Base-by-base conservation (phyloP, 2,888 invertebrate species). In the Morpho helenor region DNA sequence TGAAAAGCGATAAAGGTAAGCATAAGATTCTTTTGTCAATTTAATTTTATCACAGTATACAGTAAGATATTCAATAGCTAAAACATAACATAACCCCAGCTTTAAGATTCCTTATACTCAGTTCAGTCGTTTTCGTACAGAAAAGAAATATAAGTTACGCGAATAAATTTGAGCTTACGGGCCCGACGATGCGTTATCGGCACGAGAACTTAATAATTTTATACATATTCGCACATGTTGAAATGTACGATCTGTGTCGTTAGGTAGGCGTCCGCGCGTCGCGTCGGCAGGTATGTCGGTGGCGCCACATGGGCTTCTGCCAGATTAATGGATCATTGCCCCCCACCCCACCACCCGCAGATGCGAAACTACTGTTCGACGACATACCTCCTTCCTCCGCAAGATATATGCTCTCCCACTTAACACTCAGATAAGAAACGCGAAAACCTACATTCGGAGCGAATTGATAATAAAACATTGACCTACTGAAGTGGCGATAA, bases 291-390 rank as follows among this genome's bases (percentile, higher is more conserved):
- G 88, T 88, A 89, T 80, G 81, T 82, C 80, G 80, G 71, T 91
- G 94, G 94, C 94, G 94, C 94, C 94, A 93, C 92, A 91, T 93
- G 94, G 94, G 94, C 94, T 94, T 93, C 93, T 92, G 92, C 92
- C 93, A 94, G 94, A 94, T 94, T 94, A 94, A 94, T 94, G 94
- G 94, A 94, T 94, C 94, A 94, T 94, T 94, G 94, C 94, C 93
- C 94, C 93, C 92, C 89, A 91, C 84, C 77, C 70, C 74, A 70
- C 74, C 77, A 72, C 78, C 72, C 79, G 73, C 76, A 79, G 80
- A 84, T 80, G 81, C 77, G 81, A 82, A 83, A 84, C 84, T 85
- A 85, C 85, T 84, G 84, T 82, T 84, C 81, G 76, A 81, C 82
- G 81, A 83, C 82, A 79, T 74, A 76, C 75, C 78, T 78, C 75